These are phyloP conservation scores for Drosophila anomelani DNA, from an alignment of 2,888 invertebrate genomes.

Conservation along the genomic window DNA sequence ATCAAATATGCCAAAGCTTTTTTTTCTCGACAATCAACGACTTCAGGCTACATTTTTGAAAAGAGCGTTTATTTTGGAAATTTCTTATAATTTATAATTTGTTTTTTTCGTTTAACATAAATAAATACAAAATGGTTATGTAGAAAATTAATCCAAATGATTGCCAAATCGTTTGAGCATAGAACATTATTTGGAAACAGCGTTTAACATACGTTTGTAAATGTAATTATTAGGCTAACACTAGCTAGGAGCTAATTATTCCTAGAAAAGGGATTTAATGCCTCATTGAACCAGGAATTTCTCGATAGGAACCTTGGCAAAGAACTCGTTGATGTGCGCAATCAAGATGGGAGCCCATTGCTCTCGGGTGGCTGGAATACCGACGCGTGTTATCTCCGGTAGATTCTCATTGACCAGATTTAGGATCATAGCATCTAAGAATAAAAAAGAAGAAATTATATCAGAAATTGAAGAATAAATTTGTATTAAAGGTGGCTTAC, in stretches of 20 bases:
- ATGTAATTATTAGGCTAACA: conserved; percentile 59
- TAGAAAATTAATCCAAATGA: conserved; percentile 37
- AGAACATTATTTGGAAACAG: conserved; percentile 71
- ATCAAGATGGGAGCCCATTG: conserved; percentile 84
- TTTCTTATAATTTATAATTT: conserved; percentile 26
- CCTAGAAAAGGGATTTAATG: conserved; percentile 12
- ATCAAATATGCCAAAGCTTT: not conserved
- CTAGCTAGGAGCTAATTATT: conserved; percentile 56
- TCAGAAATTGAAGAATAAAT: not conserved
- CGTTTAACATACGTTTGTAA: conserved; percentile 57
- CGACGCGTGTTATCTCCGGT: conserved; percentile 85
- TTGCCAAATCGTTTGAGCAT: conserved; percentile 40
- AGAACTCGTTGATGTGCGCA: conserved; percentile 82
- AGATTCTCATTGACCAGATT: conserved; percentile 87
- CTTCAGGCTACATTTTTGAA: not conserved
- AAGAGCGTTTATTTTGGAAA: conserved; percentile 53
- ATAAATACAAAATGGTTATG: conserved; percentile 64
- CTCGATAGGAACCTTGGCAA: conserved; percentile 83
- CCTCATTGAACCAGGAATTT: conserved; percentile 77
- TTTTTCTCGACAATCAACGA: not conserved
- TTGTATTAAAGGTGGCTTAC: conserved; percentile 57
- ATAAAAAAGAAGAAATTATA: not conserved
- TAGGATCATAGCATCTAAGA: conserved; percentile 81
- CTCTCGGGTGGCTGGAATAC: conserved; percentile 85
- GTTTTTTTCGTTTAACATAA: conserved; percentile 49